Conservation (phyloP, 2,888 invertebrate genomes). For the Oxycera nigricornis region DNA sequence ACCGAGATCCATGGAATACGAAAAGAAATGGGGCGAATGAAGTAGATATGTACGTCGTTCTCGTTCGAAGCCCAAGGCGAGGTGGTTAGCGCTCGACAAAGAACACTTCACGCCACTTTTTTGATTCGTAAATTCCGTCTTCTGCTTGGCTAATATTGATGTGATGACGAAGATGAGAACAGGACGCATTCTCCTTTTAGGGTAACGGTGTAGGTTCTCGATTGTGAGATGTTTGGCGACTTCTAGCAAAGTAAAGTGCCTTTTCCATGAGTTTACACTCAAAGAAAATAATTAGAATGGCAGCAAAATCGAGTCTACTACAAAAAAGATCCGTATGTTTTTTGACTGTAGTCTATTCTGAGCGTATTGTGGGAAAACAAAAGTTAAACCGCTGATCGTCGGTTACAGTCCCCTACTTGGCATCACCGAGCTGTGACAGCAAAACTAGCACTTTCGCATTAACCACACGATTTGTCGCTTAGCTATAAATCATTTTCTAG, state of each 20-base stretch:
- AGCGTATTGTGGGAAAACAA: too few species aligned
- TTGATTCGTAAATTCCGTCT: slow-evolving; percentile 23
- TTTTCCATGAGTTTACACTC: too few species aligned
- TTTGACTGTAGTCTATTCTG: too few species aligned
- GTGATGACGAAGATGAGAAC: slow-evolving; percentile 30
- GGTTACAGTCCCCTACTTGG: not conserved
- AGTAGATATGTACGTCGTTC: slow-evolving; percentile 10
- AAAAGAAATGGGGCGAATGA: slow-evolving; percentile 36
- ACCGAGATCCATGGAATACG: slow-evolving; percentile 7
- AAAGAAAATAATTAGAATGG: too few species aligned
- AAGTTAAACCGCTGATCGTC: too few species aligned
- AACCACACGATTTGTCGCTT: slow-evolving; percentile 41
- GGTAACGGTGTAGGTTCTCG: not conserved
- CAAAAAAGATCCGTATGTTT: too few species aligned
- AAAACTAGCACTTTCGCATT: slow-evolving; percentile 34
- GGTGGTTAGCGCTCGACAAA: not conserved
- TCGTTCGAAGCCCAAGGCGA: not conserved
- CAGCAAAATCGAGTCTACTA: too few species aligned
- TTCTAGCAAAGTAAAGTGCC: too few species aligned
- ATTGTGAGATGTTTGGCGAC: too few species aligned
- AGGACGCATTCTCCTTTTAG: not conserved
- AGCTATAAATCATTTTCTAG: slow-evolving; percentile 39
- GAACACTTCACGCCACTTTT: slow-evolving; percentile 28
- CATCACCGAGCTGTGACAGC: not conserved
- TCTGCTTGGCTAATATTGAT: slow-evolving; percentile 26